phyloP scores from a whole-genome alignment of 2,888 invertebrate species.

The Drosophila multiciliata region DNA sequence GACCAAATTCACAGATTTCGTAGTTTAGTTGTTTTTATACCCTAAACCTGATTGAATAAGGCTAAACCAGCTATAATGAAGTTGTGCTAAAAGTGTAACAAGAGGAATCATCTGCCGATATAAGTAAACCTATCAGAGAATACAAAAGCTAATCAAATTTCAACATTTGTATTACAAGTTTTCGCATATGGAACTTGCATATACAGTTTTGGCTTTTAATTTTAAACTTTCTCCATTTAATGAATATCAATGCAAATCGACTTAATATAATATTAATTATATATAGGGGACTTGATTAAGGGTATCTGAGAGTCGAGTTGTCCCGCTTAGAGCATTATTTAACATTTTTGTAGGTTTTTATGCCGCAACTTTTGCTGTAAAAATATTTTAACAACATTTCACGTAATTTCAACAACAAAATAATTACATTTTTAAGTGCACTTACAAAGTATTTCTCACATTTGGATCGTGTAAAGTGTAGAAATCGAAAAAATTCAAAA shows the following conservation, averaged over 20 bases:
- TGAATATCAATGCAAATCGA: neutral
- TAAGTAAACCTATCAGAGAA: neutral
- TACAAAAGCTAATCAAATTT: neutral
- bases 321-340: neutral
- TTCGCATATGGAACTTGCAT: neutral
- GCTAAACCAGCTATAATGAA: neutral
- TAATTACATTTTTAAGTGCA: slow-evolving; percentile 74
- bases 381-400: slow-evolving; percentile 74
- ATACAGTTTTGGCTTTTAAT: neutral
- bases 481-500: slow-evolving; percentile 36
- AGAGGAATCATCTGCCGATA: neutral
- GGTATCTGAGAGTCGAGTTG: neutral
- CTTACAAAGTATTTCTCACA: slow-evolving; percentile 70
- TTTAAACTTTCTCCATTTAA: neutral
- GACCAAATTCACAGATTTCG: slow-evolving; percentile 61
- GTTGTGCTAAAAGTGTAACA: neutral
- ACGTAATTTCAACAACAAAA: slow-evolving; percentile 73
- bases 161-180: neutral
- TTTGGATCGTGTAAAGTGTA: slow-evolving; percentile 47
- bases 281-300: neutral
- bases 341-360: slow-evolving; percentile 45
- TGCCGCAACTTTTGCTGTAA: slow-evolving; percentile 74
- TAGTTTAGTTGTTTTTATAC: slow-evolving; percentile 8
- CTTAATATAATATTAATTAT: neutral
- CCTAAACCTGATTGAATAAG: neutral